These are phyloP conservation scores for Colius striatus DNA, from an alignment of 2,113 vertebrate species.

Conservation along the genomic window DNA sequence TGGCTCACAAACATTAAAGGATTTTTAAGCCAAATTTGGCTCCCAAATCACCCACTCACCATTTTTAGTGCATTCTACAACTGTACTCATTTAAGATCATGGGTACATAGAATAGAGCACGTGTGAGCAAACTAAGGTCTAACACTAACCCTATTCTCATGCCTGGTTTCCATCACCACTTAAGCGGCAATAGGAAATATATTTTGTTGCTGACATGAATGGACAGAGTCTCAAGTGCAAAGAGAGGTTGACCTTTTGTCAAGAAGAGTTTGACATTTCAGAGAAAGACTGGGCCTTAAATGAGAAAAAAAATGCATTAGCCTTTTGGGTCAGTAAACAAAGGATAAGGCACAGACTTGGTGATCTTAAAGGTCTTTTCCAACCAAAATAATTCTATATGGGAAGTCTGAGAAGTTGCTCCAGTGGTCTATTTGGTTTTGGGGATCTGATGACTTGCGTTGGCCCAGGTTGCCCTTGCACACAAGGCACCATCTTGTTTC, in stretches of 20 bases:
- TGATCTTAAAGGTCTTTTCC: no score
- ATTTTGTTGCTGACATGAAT: background rate
- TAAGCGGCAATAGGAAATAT: background rate
- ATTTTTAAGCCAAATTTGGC: background rate
- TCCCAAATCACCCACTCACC: background rate
- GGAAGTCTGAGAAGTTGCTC: background rate
- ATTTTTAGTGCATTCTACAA: background rate
- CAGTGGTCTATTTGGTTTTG: background rate
- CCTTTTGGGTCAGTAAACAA: background rate
- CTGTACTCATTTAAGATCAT: background rate
- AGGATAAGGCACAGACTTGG: no score
- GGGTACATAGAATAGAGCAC: no score
- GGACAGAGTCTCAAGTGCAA: background rate
- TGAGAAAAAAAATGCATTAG: background rate
- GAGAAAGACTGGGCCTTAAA: background rate
- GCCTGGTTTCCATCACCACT: background rate
- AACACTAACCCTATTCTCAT: fast-evolving
- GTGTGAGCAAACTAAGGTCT: fast-evolving
- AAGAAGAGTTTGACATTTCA: background rate
- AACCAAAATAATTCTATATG: no score
- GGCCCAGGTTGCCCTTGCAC: background rate
- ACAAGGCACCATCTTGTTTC: background rate
- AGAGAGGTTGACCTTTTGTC: background rate
- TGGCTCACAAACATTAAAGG: background rate
- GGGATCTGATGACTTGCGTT: background rate